Conservation (phyloP, 2,888 invertebrate species). For the Philopedon plagiatum region DNA sequence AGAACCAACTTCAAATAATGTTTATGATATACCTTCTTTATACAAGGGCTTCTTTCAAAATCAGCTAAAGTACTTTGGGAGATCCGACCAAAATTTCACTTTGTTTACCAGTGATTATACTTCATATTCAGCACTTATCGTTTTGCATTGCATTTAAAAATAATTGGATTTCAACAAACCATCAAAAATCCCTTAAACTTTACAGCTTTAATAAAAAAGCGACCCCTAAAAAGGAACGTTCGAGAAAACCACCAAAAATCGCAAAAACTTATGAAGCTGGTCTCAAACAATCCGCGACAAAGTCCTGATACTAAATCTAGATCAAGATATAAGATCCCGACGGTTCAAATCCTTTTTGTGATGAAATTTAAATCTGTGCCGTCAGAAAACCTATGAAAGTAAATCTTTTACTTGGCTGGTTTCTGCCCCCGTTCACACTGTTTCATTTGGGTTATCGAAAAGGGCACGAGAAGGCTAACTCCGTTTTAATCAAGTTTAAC, state of each 20-base stretch:
- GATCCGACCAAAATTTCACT: too few relatives aligned
- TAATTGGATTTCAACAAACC: slow-evolving; percentile 2
- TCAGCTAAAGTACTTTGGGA: too few relatives aligned
- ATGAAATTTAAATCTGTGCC: slow-evolving; percentile 11
- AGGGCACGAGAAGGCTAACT: slow-evolving; percentile 7
- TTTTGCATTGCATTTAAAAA: not conserved
- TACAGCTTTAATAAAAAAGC: not conserved
- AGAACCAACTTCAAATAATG: too few relatives aligned
- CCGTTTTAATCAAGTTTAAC: slow-evolving; percentile 13
- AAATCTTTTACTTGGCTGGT: slow-evolving; percentile 21
- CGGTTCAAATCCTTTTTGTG: slow-evolving; percentile 13
- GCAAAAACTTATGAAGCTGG: slow-evolving; percentile 13
- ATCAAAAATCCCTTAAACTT: not conserved
- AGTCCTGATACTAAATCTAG: slow-evolving; percentile 18
- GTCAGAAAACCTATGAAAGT: slow-evolving; percentile 23
- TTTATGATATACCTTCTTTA: too few relatives aligned
- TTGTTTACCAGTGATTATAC: too few relatives aligned
- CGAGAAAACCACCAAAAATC: slow-evolving; percentile 16
- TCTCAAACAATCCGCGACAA: slow-evolving; percentile 19
- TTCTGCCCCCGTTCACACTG: not conserved
- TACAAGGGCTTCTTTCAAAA: too few relatives aligned
- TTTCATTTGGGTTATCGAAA: slow-evolving; percentile 19
- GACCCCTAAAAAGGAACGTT: not conserved
- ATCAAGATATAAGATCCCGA: slow-evolving; percentile 19
- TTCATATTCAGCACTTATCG: too few relatives aligned